These are phyloP conservation scores for Brachionus asplanchnoidis DNA, from an alignment of 1,140 invertebrate species.

Conservation along the genomic window DNA sequence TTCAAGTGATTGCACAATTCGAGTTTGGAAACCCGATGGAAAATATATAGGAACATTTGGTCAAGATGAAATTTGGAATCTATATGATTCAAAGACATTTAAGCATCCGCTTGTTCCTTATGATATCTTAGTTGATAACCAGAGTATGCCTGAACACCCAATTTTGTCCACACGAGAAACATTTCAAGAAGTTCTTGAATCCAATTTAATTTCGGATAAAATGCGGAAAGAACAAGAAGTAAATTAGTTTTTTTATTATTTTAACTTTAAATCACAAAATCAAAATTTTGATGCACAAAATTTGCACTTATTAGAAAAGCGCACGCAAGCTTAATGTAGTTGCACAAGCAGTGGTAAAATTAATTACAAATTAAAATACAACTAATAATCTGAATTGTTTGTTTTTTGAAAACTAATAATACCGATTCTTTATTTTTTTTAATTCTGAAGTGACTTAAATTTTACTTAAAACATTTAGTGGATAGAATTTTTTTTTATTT, in stretches of 20 bases:
- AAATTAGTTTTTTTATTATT: neutral
- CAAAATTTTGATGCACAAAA: neutral
- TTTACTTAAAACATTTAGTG: no score
- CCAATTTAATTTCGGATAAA: slow-evolving; percentile 44
- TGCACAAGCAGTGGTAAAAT: slow-evolving; percentile 35
- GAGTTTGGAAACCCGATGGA: slow-evolving; percentile 55
- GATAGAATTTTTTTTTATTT: neutral
- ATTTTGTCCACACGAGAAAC: slow-evolving; percentile 48
- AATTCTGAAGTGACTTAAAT: no score
- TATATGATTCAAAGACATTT: slow-evolving; percentile 52
- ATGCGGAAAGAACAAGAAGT: slow-evolving; percentile 27
- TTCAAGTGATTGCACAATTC: slow-evolving; percentile 55
- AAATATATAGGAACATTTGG: slow-evolving; percentile 57
- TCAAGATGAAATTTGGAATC: slow-evolving; percentile 54
- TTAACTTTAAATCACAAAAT: neutral
- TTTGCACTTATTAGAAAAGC: slow-evolving; percentile 12
- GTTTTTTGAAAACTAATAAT: neutral
- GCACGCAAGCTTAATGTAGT: neutral
- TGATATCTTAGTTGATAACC: slow-evolving; percentile 55
- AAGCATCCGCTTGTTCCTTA: slow-evolving; percentile 57
- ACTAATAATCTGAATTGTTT: neutral
- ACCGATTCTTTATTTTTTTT: neutral
- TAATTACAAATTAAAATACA: neutral
- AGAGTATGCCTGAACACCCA: slow-evolving; percentile 54
- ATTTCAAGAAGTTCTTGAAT: slow-evolving; percentile 46